These are phyloP conservation scores for Oncorhynchus keta DNA, from an alignment of 2,113 vertebrate genomes.

Conservation along the genomic window DNA sequence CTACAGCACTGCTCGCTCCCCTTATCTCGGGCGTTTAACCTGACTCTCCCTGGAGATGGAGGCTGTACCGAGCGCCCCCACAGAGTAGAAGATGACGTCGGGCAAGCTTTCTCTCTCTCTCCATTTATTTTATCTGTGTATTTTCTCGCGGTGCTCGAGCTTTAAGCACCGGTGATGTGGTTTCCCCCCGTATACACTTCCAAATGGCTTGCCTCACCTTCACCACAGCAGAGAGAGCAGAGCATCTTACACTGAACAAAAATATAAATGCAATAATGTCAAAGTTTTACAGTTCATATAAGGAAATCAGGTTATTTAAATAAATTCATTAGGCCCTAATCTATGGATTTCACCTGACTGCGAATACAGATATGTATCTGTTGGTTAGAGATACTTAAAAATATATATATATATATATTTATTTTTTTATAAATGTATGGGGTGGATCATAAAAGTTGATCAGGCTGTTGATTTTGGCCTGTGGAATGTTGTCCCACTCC, in stretches of 20 bases:
- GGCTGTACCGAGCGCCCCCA: background rate
- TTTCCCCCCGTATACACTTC: background rate
- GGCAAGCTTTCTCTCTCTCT: constrained; percentile 11
- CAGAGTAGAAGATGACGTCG: background rate
- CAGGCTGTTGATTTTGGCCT: too few relatives aligned
- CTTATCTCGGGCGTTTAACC: constrained; percentile 35
- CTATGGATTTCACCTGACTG: too few relatives aligned
- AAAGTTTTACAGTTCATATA: too few relatives aligned
- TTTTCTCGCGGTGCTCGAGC: background rate
- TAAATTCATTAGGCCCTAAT: too few relatives aligned
- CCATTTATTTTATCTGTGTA: background rate
- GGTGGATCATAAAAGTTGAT: too few relatives aligned
- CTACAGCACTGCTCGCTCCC: constrained; percentile 5
- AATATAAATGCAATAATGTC: too few relatives aligned
- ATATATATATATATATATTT: too few relatives aligned
- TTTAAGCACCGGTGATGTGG: background rate
- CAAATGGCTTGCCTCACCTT: background rate
- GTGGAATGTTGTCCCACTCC: too few relatives aligned
- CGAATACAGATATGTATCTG: too few relatives aligned
- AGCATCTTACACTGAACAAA: background rate
- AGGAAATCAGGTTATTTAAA: too few relatives aligned
- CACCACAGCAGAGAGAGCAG: background rate
- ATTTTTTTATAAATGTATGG: too few relatives aligned
- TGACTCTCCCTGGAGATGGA: constrained; percentile 19
- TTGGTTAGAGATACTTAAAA: too few relatives aligned